Base-by-base conservation (phyloP, 2,888 invertebrate genomes). In the Exephanes ischioxanthus region DNA sequence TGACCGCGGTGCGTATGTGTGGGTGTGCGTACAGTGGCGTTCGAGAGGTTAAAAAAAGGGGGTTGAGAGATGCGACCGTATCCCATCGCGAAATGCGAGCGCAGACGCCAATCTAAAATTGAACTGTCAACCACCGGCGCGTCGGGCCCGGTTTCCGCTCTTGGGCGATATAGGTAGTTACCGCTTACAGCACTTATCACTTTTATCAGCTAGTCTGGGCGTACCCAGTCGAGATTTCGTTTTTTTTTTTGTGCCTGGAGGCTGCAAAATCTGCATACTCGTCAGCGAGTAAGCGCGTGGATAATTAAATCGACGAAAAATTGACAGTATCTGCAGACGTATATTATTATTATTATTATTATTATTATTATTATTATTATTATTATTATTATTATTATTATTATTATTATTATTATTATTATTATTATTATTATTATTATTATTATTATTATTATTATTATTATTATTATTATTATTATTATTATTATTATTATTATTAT, bases 31-130 rank as follows among this genome's bases (percentile, higher is more conserved):
- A 26, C 48, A 66, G 11, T 26, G 22, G 41, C 41, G 53, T 33
- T 66, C 22, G 45, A n/a, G 55, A 70, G 51, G 3, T 6, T n/a
- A 58, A 26, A 16, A 48, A 81, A 68, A 81, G 70, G 45, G 70
- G 48, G 41, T 41, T 14, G 22, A 76, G 70, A 70, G 63, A 79
- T n/a, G 58, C 68, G 80, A 68, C 51, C 51, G 79, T 53, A 79
- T 79, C 66, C 51, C 66, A 33, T 37, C 37, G 55, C 76, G 76
- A 78, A 66, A 81, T 53, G 37, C 71, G 53, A 78, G 72, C 61
- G 53, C 80, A 72, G 79, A 67, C 82, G 79, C 82, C 78, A 85
- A 85, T 85, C 85, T 83, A 85, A 85, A 85, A 82, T 83, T 83
- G 82, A 83, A 85, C 85, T 83, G 85, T 83, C 85, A 83, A 79